Conservation (phyloP, 2,113 vertebrate genomes). For the Alethe castanea region DNA sequence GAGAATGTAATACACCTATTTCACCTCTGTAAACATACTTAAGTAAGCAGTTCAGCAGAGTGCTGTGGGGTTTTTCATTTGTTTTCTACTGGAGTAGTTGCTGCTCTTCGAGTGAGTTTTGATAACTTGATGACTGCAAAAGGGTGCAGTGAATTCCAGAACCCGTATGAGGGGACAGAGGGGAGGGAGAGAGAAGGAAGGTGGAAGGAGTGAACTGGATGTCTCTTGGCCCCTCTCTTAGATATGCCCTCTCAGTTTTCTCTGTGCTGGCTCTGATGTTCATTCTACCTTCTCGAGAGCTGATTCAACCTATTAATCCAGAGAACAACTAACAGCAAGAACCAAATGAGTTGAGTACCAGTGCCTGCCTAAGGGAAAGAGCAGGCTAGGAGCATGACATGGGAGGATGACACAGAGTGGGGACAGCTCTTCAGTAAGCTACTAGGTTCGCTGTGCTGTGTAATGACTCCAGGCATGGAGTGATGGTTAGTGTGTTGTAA, state of each 20-base stretch:
- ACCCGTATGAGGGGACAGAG: background rate
- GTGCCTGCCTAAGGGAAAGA: background rate
- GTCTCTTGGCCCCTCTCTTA: background rate
- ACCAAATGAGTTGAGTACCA: background rate
- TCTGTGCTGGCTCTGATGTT: background rate
- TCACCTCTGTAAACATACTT: background rate
- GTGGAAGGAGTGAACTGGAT: background rate
- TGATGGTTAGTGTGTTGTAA: background rate
- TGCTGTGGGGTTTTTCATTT: background rate
- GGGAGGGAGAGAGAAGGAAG: background rate
- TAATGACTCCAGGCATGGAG: background rate
- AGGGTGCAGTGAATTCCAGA: background rate
- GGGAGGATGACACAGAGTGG: background rate
- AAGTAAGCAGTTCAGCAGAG: background rate
- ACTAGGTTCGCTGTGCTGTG: background rate
- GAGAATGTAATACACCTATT: no score
- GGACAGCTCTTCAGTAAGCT: background rate
- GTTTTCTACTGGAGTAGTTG: background rate
- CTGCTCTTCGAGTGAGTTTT: background rate
- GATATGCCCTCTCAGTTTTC: background rate
- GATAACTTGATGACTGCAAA: background rate
- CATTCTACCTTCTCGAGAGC: background rate
- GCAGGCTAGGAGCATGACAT: background rate
- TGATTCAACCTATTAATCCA: conserved; percentile 7
- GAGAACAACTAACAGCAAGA: background rate